These are phyloP conservation scores for Donacobius atricapilla DNA, from an alignment of 2,113 vertebrate genomes.

Conservation along the genomic window DNA sequence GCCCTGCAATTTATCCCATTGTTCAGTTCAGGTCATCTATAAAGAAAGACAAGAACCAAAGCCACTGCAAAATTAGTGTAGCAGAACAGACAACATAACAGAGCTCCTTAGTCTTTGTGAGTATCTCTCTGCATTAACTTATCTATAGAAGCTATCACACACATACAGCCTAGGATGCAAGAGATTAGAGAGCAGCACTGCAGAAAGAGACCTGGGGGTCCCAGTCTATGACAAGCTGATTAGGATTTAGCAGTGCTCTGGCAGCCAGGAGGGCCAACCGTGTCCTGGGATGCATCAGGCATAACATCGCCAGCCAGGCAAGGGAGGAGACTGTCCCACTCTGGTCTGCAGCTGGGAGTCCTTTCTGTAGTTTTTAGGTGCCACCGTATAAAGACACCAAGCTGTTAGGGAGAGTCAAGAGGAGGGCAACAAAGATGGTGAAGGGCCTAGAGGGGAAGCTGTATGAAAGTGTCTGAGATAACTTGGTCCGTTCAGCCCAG, in stretches of 20 bases:
- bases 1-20: not conserved
- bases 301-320: accelerated
- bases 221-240: not conserved
- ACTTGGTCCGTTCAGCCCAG: not conserved
- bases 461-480: accelerated
- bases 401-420: not conserved
- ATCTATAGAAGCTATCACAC: not conserved
- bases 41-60: not conserved
- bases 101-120: not conserved
- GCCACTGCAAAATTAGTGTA: too few species aligned
- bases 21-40: not conserved
- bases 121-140: not conserved
- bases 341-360: not conserved
- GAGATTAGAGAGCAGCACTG: not conserved
- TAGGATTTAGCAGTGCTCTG: not conserved
- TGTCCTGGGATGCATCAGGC: not conserved
- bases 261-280: accelerated
- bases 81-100: not conserved
- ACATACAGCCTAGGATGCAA: not conserved
- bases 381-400: not conserved
- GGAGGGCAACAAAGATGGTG: not conserved
- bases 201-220: not conserved
- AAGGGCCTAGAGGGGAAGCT: not conserved
- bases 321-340: not conserved
- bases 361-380: not conserved